Percentiles rank a stretch among this genome's conserved stretches.
phyloP scores from a whole-genome alignment of 2,888 invertebrate genomes.

The Andrena flavipes region DNA sequence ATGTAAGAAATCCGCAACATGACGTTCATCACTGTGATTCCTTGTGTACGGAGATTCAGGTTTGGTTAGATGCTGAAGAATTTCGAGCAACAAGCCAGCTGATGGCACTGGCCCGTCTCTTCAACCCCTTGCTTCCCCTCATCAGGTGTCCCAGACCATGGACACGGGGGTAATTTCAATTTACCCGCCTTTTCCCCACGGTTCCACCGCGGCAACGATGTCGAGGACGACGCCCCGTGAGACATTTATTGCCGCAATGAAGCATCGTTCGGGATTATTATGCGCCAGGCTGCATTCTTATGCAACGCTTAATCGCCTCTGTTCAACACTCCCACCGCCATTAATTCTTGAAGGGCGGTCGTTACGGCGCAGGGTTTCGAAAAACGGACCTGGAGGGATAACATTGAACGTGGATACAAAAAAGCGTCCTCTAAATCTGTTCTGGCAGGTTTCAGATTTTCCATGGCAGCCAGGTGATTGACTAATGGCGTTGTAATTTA shows the following conservation, averaged over 20 bases:
- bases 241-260: conserved; percentile 78
- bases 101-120: conserved; percentile 1
- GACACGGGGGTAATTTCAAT: conserved; percentile 49
- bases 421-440: not conserved
- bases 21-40: not conserved
- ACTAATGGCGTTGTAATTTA: not conserved
- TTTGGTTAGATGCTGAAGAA: not conserved
- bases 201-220: conserved; percentile 22
- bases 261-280: conserved; percentile 74
- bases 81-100: not conserved
- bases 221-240: conserved; percentile 35
- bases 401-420: not conserved
- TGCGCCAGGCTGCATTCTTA: conserved; percentile 66
- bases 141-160: not conserved
- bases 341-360: conserved; percentile 41
- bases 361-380: conserved; percentile 20
- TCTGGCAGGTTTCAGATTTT: not conserved
- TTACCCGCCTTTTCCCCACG: conserved; percentile 48
- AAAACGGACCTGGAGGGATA: not conserved
- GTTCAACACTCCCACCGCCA: conserved; percentile 46
- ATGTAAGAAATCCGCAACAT: conserved; percentile 33
- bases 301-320: conserved; percentile 60
- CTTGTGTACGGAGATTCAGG: conserved; percentile 46
- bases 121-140: not conserved
- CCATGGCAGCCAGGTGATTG: not conserved